Conservation (phyloP, 2,797 vertebrate genomes). For the Sebastes flavidus region DNA sequence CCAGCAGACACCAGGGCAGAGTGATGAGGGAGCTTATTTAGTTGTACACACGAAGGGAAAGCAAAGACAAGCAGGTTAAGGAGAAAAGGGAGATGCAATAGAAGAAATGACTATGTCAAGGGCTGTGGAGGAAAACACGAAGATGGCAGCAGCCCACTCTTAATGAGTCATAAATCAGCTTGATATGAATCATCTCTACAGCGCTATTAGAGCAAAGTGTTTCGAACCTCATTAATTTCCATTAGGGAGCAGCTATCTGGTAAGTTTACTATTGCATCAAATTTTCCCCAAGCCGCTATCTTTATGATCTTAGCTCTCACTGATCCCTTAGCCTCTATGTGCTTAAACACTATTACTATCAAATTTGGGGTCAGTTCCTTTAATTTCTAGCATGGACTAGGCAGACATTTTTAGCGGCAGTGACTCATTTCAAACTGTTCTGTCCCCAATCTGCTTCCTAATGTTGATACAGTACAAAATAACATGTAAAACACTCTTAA, state of each 20-base stretch:
- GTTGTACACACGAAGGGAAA: constrained; percentile 5
- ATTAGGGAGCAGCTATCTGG: constrained; percentile 64
- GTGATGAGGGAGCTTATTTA: constrained; percentile 14
- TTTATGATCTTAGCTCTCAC: constrained; percentile 29
- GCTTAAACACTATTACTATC: constrained; percentile 9
- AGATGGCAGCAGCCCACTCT: constrained; percentile 50
- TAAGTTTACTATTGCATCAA: constrained; percentile 58
- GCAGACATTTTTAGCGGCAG: not conserved
- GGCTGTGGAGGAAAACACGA: constrained; percentile 49
- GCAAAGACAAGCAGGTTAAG: constrained; percentile 15
- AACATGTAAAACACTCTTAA: not conserved
- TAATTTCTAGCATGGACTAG: not conserved
- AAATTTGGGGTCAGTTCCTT: not conserved
- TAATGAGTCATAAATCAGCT: constrained; percentile 76
- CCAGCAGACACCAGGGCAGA: constrained; percentile 12
- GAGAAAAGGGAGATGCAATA: not conserved
- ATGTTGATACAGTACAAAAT: not conserved
- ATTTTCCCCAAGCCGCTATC: constrained; percentile 34
- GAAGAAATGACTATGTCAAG: constrained; percentile 39
- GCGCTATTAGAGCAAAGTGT: constrained; percentile 69
- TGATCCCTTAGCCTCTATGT: not conserved
- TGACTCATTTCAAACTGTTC: not conserved
- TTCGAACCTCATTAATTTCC: constrained; percentile 75
- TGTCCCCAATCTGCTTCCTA: not conserved
- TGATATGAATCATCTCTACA: constrained; percentile 73